These are phyloP conservation scores for Diceros bicornis DNA, from an alignment of 2,797 vertebrate species.

Conservation along the genomic window DNA sequence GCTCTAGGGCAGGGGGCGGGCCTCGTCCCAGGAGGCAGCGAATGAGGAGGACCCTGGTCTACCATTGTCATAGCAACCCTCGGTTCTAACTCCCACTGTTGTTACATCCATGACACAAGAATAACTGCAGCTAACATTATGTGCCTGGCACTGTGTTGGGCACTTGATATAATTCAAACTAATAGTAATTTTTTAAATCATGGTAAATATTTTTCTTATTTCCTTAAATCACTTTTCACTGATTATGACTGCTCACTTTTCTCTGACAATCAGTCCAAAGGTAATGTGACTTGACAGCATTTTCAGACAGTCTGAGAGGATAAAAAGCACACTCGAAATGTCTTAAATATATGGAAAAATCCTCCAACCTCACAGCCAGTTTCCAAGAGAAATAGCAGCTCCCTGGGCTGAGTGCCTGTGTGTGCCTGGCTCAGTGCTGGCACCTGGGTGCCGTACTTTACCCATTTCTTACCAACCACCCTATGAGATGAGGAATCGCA, in stretches of 20 bases:
- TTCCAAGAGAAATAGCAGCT: background rate
- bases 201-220: conserved; percentile 29
- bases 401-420: background rate
- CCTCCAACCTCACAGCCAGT: background rate
- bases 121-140: background rate
- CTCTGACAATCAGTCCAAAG: conserved; percentile 53
- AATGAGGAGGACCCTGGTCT: background rate
- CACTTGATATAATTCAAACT: background rate
- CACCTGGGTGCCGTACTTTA: background rate
- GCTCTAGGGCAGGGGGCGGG: background rate
- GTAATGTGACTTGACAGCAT: background rate
- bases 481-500: background rate
- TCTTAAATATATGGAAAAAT: background rate
- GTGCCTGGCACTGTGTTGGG: background rate
- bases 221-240: conserved; percentile 32
- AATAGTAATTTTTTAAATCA: background rate
- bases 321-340: background rate
- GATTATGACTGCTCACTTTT: background rate
- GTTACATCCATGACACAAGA: background rate
- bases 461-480: background rate
- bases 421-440: background rate
- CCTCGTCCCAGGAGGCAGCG: background rate
- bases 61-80: background rate
- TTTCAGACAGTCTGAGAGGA: background rate
- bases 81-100: conserved; percentile 20